Evolutionary conservation across 1,140 invertebrate species (phyloP).

Genomic region (Lordiphosa mommai): DNA sequence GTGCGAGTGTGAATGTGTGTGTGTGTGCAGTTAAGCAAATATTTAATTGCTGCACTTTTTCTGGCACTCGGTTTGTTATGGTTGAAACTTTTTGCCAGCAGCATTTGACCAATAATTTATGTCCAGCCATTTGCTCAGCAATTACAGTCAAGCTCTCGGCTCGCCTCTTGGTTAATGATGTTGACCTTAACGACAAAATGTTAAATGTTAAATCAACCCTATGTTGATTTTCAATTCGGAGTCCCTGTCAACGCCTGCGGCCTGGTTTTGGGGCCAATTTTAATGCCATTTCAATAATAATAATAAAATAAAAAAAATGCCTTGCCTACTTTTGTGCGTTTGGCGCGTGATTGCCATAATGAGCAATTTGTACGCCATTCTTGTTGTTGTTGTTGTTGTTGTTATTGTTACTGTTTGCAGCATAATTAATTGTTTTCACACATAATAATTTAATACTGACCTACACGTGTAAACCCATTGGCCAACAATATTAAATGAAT

Average conservation of each 20-base stretch:
- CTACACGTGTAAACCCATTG: slow-evolving; percentile 64
- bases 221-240: slow-evolving; percentile 49
- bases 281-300: slow-evolving; percentile 67
- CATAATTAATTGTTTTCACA: slow-evolving; percentile 79
- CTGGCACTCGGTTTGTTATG: slow-evolving; percentile 36
- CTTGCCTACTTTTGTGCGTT: slow-evolving; percentile 66
- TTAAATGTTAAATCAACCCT: slow-evolving; percentile 57
- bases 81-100: slow-evolving; percentile 62
- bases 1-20: slow-evolving; percentile 14
- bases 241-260: slow-evolving; percentile 23
- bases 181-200: slow-evolving; percentile 65
- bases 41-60: slow-evolving; percentile 79
- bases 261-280: slow-evolving; percentile 42
- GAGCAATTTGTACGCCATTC: slow-evolving; percentile 41
- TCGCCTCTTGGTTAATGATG: slow-evolving; percentile 48
- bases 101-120: slow-evolving; percentile 75
- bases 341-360: slow-evolving; percentile 59
- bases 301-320: neutral
- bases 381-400: slow-evolving; percentile 5
- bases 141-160: slow-evolving; percentile 25
- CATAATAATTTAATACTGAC: slow-evolving; percentile 75
- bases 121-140: slow-evolving; percentile 69
- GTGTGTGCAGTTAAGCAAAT: slow-evolving; percentile 72
- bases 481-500: slow-evolving; percentile 56
- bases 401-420: slow-evolving; percentile 52